Conservation (phyloP, 2,113 vertebrate genomes). For the Micromys minutus region DNA sequence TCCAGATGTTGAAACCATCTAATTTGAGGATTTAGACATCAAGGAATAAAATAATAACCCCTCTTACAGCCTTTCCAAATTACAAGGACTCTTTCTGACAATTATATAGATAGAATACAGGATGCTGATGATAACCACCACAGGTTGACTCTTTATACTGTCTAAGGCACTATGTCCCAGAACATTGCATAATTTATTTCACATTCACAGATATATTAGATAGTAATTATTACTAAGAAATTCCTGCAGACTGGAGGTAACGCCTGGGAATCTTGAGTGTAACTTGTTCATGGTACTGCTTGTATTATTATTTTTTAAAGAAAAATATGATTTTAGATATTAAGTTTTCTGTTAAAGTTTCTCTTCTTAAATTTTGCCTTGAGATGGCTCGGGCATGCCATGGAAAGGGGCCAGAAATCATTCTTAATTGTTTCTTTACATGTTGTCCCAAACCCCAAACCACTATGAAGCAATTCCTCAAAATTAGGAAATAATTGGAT, state of each 20-base stretch:
- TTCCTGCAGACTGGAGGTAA: not conserved
- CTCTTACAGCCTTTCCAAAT: not conserved
- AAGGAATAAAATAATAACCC: not conserved
- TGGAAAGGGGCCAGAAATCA: constrained; percentile 36
- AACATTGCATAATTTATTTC: not conserved
- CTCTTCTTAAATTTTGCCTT: constrained; percentile 9
- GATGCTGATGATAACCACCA: not conserved
- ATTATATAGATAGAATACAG: not conserved
- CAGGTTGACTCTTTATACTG: not conserved
- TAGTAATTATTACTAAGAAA: not conserved
- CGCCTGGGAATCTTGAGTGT: not conserved
- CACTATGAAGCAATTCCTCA: not conserved
- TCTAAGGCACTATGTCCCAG: not conserved
- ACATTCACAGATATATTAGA: not conserved
- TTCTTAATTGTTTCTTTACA: constrained; percentile 47
- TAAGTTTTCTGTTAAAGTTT: constrained; percentile 56
- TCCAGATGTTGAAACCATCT: not conserved
- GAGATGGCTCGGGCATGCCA: constrained; percentile 16
- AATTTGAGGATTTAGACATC: not conserved
- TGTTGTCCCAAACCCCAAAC: not conserved
- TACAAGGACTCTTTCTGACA: not conserved
- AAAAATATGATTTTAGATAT: not conserved
- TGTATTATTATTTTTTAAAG: not conserved
- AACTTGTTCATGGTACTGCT: not conserved
- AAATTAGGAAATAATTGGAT: constrained; percentile 13